Evolutionary conservation across 2,797 vertebrate genomes (phyloP), one percentile per base, ranked within the genome.

Genomic region (Monodelphis domestica): DNA sequence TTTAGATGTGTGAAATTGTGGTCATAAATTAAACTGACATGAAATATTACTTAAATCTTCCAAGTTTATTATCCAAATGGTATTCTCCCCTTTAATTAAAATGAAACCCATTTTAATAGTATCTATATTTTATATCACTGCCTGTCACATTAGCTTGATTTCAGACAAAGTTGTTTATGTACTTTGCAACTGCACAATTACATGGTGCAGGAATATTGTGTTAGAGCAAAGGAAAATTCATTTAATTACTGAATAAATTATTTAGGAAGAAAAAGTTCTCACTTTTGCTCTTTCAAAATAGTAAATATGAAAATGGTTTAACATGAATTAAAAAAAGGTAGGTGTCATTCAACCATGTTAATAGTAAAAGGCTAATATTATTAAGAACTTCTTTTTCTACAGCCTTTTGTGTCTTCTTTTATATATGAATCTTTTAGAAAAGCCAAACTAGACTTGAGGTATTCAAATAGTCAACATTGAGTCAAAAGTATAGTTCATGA

Each of bases 291-390:
- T 5, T 59, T 52, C 93, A 91, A 78, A 95, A 96, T 88, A 45
- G 14, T 52, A 88, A 89, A 26, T 78, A 78, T 10, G 38, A 45
- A 78, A 24, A 45, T 45, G 14, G n/a, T 15, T 63, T 63, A n/a
- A n/a, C 63, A 63, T 63, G 21, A n/a, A 91, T 91, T 94, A 95
- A 97, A 97, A 45, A 96, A 45, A 96, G 12, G 55, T 87, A 96
- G 90, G 93, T 90, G 56, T 12, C 92, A 89, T 94, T 94, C 51
- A 84, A 96, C 93, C 87, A 95, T 95, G 84, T 91, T 50, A 56
- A 70, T 54, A 92, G 53, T 63, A 91, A 53, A 57, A 92, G 21
- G 53, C 89, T 90, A 96, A 63, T 88, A 63, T 28, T 96, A 59
- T 93, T 45, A 78, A 78, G 9, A 10, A 21, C 0, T 63, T 63